Base-by-base conservation (phyloP, 2,113 vertebrate species). In the Kryptolebias marmoratus region DNA sequence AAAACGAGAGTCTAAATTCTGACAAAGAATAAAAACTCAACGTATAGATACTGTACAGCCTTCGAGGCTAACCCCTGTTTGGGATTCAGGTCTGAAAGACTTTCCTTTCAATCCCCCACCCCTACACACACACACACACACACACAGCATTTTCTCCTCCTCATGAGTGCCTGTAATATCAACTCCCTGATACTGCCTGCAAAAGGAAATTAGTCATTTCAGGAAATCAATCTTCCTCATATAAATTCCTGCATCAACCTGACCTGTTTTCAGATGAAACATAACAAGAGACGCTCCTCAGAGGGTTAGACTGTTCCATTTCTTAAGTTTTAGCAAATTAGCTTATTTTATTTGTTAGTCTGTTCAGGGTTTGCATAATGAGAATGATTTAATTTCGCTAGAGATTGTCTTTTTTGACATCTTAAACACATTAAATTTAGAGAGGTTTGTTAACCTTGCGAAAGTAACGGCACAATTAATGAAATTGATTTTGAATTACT, bases 211-310 rank as follows among this genome's bases (percentile, higher is more conserved):
- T 71, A 87, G 80, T 90, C 81, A 75, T 89, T 91, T 90, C 60
- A 48, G 64, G 65, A 85, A 91, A 91, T 90, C 88, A 91, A 82
- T 91, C 88, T 82, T 81, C 81, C 73, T 82, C 82, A 67, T 83
- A 90, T 57, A 53, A 86, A 88, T 84, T 81, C 69, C 72, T 83
- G 81, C 83, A 85, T 91, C 88, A 89, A 72, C 71, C 75, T 82
- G 79, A 87, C 87, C 84, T 75, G 78, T 80, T 89, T 91, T 64
- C 68, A 79, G 68, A 73, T 76, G 62, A 87, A 82, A 82, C 86
- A 82, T 80, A 66, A 71, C 62, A 27, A 63, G 9, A 52, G 71
- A 77, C 59, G 67, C 68, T 82, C 56, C 80, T 82, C 53, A 68
- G 75, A 71, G 64, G 52, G 60, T 78, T 65, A n/a, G 52, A 44